phyloP scores from a whole-genome alignment of 2,113 vertebrate genomes.

The Brachyhypopomus occidentalis region DNA sequence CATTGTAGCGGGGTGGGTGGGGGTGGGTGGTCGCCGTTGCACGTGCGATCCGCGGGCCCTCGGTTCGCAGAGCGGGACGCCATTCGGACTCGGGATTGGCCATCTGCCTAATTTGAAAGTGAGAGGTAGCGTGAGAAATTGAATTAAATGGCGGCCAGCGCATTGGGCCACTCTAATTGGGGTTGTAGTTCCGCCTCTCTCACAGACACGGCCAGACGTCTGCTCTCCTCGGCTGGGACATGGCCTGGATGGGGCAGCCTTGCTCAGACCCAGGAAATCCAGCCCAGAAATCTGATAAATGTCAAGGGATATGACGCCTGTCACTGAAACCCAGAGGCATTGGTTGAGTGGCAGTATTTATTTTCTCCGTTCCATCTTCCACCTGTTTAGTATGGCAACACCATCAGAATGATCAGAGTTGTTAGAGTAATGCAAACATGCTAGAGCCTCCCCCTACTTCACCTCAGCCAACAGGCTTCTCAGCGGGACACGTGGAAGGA shows the following conservation, averaged over 20 bases:
- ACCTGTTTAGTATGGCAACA: not conserved
- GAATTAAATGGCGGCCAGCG: conserved; percentile 54
- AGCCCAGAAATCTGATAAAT: conserved; percentile 49
- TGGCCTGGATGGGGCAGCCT: not conserved
- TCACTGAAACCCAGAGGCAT: conserved; percentile 32
- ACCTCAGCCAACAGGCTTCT: too few relatives aligned
- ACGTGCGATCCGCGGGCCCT: conserved; percentile 13
- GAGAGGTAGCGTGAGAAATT: conserved; percentile 62
- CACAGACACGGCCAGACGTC: conserved; percentile 28
- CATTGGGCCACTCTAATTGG: conserved; percentile 50
- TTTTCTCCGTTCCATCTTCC: not conserved
- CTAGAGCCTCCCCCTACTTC: too few relatives aligned
- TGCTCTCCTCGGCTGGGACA: not conserved
- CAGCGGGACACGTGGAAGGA: too few relatives aligned
- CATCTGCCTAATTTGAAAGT: conserved; percentile 61
- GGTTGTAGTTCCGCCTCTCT: conserved; percentile 30
- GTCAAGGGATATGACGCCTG: conserved; percentile 38
- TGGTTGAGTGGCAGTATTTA: not conserved
- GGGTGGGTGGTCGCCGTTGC: not conserved
- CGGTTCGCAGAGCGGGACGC: conserved; percentile 37
- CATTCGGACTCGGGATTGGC: conserved; percentile 50
- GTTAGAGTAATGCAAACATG: not conserved
- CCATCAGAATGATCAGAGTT: not conserved
- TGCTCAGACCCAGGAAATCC: not conserved
- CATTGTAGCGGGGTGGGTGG: too few relatives aligned